Conservation (phyloP, 2,113 vertebrate genomes). For the Holacanthus passer region DNA sequence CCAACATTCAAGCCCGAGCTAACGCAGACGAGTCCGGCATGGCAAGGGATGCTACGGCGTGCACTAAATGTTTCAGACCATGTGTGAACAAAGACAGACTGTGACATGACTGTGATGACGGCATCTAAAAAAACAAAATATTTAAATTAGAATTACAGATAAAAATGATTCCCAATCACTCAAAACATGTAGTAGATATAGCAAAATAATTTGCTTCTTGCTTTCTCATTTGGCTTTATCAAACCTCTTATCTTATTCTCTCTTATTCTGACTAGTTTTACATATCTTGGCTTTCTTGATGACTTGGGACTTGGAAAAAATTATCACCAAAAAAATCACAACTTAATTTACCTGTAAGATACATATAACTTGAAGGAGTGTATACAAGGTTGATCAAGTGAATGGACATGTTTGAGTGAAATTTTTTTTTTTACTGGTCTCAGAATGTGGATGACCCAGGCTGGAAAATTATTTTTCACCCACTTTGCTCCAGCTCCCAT, state of each 20-base stretch:
- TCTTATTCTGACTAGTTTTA: not conserved
- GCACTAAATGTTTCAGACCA: not conserved
- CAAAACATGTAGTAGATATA: not conserved
- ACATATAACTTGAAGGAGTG: not conserved
- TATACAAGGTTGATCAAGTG: not conserved
- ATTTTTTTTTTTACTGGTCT: slow-evolving; percentile 78
- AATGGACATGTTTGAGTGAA: not conserved
- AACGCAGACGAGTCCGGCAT: not conserved
- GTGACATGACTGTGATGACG: not conserved
- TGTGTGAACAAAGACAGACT: not conserved
- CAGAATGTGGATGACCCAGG: slow-evolving; percentile 82
- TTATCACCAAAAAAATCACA: not conserved
- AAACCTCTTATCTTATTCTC: not conserved
- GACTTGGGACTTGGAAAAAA: not conserved
- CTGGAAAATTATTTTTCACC: slow-evolving; percentile 55
- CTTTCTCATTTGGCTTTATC: not conserved
- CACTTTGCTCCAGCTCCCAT: slow-evolving; percentile 75
- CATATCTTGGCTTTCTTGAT: not conserved
- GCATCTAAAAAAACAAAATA: not conserved
- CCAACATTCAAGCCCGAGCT: slow-evolving; percentile 13
- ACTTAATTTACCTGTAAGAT: not conserved
- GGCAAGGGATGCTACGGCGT: not conserved
- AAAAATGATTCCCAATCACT: not conserved
- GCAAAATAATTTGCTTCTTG: not conserved
- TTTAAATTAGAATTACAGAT: not conserved